A percentile compares a stretch with the other conserved stretches of the same genome.
Evolutionary conservation across 2,888 invertebrate species (phyloP).

Genomic region (Girardia tigrina): DNA sequence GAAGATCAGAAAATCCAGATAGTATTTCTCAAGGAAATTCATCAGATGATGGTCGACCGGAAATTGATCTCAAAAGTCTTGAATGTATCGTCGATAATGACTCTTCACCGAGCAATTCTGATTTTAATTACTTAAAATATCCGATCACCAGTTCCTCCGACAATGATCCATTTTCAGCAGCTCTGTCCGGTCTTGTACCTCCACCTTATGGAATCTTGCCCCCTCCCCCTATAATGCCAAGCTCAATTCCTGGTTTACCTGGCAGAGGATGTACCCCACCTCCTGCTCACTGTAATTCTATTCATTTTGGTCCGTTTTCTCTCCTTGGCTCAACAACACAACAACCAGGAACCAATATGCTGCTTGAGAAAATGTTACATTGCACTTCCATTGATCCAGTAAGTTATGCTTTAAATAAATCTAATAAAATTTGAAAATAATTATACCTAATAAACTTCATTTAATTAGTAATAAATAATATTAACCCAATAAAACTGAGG

Average conservation of each 20-base stretch:
- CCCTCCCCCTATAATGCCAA: not conserved
- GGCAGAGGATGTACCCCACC: constrained; percentile 10
- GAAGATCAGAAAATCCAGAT: constrained; percentile 13
- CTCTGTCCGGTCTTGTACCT: constrained; percentile 8
- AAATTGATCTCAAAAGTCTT: constrained; percentile 6
- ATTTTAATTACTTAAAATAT: constrained; percentile 10
- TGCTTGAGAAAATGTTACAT: not conserved
- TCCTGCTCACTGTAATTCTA: constrained; percentile 17
- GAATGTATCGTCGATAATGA: constrained; percentile 13
- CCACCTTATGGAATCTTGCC: constrained; percentile 12
- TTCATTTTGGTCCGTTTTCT: constrained; percentile 15
- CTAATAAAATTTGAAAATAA: too few relatives aligned
- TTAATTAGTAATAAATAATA: too few relatives aligned
- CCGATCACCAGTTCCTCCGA: constrained; percentile 11
- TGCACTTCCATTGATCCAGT: constrained; percentile 12
- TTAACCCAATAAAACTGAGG: too few relatives aligned
- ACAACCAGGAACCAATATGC: constrained; percentile 3
- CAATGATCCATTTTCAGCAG: constrained; percentile 11
- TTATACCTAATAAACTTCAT: too few relatives aligned
- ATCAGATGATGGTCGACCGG: constrained; percentile 15
- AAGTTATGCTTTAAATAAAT: too few relatives aligned
- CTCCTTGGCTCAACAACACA: constrained; percentile 12
- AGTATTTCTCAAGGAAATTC: constrained; percentile 19
- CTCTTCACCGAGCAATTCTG: constrained; percentile 11
- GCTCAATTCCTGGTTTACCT: constrained; percentile 23